Evolutionary conservation across 2,888 invertebrate genomes (phyloP).

Genomic region (Hydropsyche betteni): DNA sequence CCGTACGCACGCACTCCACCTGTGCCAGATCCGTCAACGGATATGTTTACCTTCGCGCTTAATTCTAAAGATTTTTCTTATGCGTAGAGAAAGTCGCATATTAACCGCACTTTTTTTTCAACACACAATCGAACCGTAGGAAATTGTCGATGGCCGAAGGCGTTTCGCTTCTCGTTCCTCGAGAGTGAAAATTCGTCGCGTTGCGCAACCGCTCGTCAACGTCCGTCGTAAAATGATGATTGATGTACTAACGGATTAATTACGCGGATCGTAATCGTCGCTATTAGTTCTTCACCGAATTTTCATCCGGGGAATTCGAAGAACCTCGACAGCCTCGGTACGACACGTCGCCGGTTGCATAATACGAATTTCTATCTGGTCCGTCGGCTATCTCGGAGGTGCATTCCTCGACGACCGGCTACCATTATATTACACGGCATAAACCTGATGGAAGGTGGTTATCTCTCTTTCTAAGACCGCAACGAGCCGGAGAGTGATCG

Average conservation of each 20-base stretch:
- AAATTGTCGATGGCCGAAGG: too few relatives aligned
- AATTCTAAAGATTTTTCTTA: too few relatives aligned
- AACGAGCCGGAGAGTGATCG: neutral
- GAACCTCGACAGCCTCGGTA: too few relatives aligned
- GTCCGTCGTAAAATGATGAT: constrained; percentile 1
- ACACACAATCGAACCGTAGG: too few relatives aligned
- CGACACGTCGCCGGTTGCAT: constrained; percentile 21
- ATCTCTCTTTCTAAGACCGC: constrained; percentile 3
- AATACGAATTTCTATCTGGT: constrained; percentile 37
- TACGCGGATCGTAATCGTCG: neutral
- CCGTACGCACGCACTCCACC: too few relatives aligned
- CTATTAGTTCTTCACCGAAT: neutral
- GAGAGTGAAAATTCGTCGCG: constrained; percentile 9
- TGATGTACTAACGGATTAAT: constrained; percentile 12
- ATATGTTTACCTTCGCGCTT: too few relatives aligned
- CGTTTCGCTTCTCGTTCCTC: too few relatives aligned
- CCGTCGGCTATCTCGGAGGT: constrained; percentile 15
- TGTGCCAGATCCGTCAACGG: too few relatives aligned
- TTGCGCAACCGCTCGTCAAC: constrained; percentile 6
- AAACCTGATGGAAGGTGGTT: constrained; percentile 7
- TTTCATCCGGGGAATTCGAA: too few relatives aligned
- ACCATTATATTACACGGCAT: neutral
- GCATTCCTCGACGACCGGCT: constrained; percentile 28
- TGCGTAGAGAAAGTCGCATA: too few relatives aligned
- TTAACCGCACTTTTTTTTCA: too few relatives aligned